These are phyloP conservation scores for Dynastes maya DNA, from an alignment of 2,888 invertebrate species.

Conservation along the genomic window DNA sequence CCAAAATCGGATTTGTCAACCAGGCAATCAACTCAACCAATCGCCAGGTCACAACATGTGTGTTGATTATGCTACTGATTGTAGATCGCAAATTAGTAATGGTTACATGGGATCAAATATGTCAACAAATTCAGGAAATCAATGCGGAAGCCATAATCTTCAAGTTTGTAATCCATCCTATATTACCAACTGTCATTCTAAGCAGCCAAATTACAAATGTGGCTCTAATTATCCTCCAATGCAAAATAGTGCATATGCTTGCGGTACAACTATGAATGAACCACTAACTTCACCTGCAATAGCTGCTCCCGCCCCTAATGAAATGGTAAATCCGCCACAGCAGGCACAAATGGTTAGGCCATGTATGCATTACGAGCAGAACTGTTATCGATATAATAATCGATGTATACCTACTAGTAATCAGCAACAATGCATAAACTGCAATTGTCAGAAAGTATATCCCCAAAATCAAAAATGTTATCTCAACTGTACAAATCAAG, in stretches of 20 bases:
- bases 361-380: slow-evolving; percentile 62
- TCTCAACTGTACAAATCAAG: slow-evolving; percentile 56
- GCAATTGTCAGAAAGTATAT: slow-evolving; percentile 62
- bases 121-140: slow-evolving; percentile 50
- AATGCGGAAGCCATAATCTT: slow-evolving; percentile 60
- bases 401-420: slow-evolving; percentile 56
- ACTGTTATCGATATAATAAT: slow-evolving; percentile 56
- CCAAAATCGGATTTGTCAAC: slow-evolving; percentile 58
- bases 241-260: slow-evolving; percentile 60
- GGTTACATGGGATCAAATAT: slow-evolving; percentile 57
- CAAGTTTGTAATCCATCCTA: slow-evolving; percentile 62
- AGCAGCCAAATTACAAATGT: slow-evolving; percentile 59
- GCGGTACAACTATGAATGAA: slow-evolving; percentile 57
- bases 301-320: slow-evolving; percentile 66
- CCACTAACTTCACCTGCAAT: slow-evolving; percentile 67
- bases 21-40: slow-evolving; percentile 54
- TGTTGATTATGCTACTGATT: slow-evolving; percentile 58
- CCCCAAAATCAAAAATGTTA: slow-evolving; percentile 60
- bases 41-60: slow-evolving; percentile 57
- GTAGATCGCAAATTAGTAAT: slow-evolving; percentile 58
- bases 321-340: slow-evolving; percentile 63
- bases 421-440: slow-evolving; percentile 60
- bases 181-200: slow-evolving; percentile 57
- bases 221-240: slow-evolving; percentile 56
- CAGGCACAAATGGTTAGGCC: slow-evolving; percentile 67